Percentiles rank a stretch among this genome's conserved stretches.
phyloP scores from a whole-genome alignment of 2,797 vertebrate genomes.

The Sternotherus odoratus region DNA sequence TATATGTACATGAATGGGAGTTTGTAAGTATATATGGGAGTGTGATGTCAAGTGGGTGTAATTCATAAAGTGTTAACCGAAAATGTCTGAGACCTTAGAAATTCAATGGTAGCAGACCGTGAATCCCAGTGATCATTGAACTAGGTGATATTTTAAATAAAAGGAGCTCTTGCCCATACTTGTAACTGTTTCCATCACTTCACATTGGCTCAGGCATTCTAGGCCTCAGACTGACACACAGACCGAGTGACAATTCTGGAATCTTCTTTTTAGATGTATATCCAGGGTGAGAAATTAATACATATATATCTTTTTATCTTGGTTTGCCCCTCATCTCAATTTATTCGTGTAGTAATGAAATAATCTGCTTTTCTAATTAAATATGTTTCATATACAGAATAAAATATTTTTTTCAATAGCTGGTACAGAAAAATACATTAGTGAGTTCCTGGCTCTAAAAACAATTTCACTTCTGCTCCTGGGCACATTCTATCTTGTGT shows the following conservation, averaged over 20 bases:
- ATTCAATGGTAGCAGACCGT: background rate
- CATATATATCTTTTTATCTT: background rate
- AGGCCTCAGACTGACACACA: background rate
- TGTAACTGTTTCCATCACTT: background rate
- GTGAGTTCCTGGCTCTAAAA: background rate
- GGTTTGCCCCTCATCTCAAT: slow-evolving; percentile 9
- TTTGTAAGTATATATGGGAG: no score
- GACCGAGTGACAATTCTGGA: background rate
- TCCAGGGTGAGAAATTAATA: background rate
- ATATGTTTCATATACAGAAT: background rate
- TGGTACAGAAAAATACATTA: background rate
- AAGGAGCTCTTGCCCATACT: background rate
- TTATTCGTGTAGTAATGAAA: slow-evolving; percentile 39
- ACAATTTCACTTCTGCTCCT: background rate
- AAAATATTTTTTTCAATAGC: background rate
- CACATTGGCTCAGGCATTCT: background rate
- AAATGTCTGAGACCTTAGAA: background rate
- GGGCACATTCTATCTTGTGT: background rate
- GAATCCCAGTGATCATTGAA: background rate
- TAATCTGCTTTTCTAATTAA: background rate
- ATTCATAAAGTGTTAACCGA: no score
- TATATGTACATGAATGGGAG: no score
- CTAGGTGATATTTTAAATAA: background rate
- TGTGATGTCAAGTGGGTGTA: no score
- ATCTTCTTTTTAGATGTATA: background rate